Evolutionary conservation across 2,113 vertebrate species (phyloP).

Genomic region (Prietella phreatophila): DNA sequence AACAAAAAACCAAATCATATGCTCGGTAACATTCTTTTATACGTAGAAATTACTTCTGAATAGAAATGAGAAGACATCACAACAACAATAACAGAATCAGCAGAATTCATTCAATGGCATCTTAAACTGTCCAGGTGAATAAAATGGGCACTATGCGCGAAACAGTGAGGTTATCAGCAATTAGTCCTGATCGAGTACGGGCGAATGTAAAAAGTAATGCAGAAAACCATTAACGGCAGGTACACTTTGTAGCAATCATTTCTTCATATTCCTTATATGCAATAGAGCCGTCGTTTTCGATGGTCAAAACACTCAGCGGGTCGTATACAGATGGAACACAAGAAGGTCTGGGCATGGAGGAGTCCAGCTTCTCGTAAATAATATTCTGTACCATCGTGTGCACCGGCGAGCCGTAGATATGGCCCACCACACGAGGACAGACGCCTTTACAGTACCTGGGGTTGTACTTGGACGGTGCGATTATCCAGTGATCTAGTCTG

Average conservation of each 20-base stretch:
- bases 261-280: slow-evolving; percentile 91
- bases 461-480: slow-evolving; percentile 88
- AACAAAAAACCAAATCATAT: slow-evolving; percentile 56
- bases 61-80: slow-evolving; percentile 42
- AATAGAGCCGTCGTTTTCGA: slow-evolving; percentile 87
- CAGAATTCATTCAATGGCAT: slow-evolving; percentile 55
- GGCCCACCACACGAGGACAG: slow-evolving; percentile 80
- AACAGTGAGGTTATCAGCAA: slow-evolving; percentile 30
- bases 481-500: slow-evolving; percentile 90
- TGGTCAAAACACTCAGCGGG: slow-evolving; percentile 86
- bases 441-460: slow-evolving; percentile 89
- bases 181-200: slow-evolving; percentile 30
- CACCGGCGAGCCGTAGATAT: slow-evolving; percentile 86
- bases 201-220: slow-evolving; percentile 33
- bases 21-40: slow-evolving; percentile 29
- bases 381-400: slow-evolving; percentile 94
- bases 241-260: slow-evolving; percentile 92
- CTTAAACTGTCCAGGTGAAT: slow-evolving; percentile 53
- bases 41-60: slow-evolving; percentile 45
- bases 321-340: slow-evolving; percentile 89
- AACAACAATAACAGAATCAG: slow-evolving; percentile 51
- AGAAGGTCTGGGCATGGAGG: slow-evolving; percentile 81
- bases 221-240: slow-evolving; percentile 78
- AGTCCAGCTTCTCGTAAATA: slow-evolving; percentile 86
- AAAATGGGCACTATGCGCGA: slow-evolving; percentile 44